Percentiles rank a stretch among this genome's conserved stretches.
Conservation (phyloP, 2,888 invertebrate genomes). For the Drosophila nr. perissopoda region DNA sequence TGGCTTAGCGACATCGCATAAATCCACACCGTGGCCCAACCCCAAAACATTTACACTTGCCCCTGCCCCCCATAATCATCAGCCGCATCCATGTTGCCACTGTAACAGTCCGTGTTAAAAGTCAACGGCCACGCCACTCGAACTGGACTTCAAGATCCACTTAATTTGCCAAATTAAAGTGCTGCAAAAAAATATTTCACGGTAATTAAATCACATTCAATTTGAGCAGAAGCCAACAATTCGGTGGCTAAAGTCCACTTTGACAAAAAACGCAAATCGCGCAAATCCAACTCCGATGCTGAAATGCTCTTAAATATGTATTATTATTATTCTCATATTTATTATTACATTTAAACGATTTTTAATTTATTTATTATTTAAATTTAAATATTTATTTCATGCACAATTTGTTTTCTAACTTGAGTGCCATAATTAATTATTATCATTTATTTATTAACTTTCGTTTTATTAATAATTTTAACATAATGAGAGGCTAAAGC, state of each 20-base stretch:
- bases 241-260: neutral
- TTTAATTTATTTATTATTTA: no score
- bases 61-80: neutral
- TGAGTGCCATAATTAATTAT: neutral
- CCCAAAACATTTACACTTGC: neutral
- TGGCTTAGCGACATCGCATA: conserved; percentile 18
- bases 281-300: neutral
- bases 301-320: neutral
- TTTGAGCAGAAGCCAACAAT: conserved; percentile 21
- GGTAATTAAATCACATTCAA: conserved; percentile 75
- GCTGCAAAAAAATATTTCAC: conserved; percentile 66
- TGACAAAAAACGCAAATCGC: neutral
- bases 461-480: neutral
- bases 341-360: neutral
- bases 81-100: neutral
- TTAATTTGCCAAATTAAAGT: conserved; percentile 73
- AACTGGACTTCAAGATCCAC: conserved; percentile 51
- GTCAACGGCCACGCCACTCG: conserved; percentile 31
- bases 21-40: conserved; percentile 10
- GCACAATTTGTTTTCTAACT: no score
- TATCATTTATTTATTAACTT: neutral
- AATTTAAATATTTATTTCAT: no score
- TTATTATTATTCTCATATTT: neutral
- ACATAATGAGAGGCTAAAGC: neutral
- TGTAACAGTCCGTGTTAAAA: conserved; percentile 19